Evolutionary conservation across 1,140 invertebrate species (phyloP).

Genomic region (Heliconius eleuchia): DNA sequence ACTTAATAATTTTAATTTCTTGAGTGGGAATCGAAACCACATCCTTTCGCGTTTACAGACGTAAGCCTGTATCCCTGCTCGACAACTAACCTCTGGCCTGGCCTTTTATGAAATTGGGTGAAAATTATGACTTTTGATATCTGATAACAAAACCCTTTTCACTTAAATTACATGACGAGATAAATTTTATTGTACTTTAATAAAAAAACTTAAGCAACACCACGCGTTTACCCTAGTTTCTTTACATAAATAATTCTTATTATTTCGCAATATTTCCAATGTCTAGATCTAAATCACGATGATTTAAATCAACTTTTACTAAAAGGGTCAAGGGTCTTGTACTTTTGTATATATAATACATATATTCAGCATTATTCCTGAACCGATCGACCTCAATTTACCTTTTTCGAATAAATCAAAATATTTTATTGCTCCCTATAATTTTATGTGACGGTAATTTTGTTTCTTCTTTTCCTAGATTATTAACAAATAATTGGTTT

Average conservation of each 20-base stretch:
- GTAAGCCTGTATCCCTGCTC: no score
- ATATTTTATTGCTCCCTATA: background rate
- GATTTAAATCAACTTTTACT: background rate
- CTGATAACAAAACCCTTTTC: no score
- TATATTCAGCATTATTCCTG: background rate
- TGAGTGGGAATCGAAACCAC: no score
- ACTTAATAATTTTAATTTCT: no score
- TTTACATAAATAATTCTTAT: background rate
- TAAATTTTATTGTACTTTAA: no score
- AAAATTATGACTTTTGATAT: no score
- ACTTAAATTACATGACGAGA: no score
- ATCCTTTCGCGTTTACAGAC: no score
- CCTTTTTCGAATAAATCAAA: background rate
- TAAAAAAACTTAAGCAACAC: no score
- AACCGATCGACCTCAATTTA: background rate
- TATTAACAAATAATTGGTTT: no score
- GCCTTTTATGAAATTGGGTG: no score
- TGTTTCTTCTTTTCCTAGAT: background rate
- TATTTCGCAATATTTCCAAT: background rate
- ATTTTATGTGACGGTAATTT: background rate
- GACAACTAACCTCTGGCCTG: no score
- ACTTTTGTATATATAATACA: background rate
- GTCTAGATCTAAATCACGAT: background rate
- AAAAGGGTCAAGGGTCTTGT: background rate
- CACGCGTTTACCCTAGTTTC: background rate